Evolutionary conservation across 2,888 invertebrate genomes (phyloP).

Genomic region (Philereme vetulata): DNA sequence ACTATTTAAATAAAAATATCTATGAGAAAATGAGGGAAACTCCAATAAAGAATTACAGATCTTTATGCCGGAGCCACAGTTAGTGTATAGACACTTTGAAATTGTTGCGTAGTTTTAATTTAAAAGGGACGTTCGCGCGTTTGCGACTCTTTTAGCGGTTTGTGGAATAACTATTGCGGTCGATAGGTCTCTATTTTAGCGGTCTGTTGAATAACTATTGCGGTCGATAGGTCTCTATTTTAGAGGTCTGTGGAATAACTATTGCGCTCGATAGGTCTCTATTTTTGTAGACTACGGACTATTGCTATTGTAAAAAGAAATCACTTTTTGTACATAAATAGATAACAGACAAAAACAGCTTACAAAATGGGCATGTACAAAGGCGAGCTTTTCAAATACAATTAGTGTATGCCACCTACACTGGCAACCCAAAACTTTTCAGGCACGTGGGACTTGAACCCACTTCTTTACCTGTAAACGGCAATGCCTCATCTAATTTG

Average conservation of each 20-base stretch:
- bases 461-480: too few species aligned
- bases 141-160: conserved; percentile 39
- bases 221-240: conserved; percentile 10
- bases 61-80: not conserved
- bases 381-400: too few species aligned
- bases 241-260: conserved; percentile 32
- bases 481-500: too few species aligned
- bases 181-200: conserved; percentile 19
- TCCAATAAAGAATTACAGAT: not conserved
- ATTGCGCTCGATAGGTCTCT: conserved; percentile 4
- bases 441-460: too few species aligned
- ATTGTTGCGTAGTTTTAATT: conserved; percentile 44
- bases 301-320: too few species aligned
- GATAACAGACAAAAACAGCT: too few species aligned
- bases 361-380: too few species aligned
- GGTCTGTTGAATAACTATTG: conserved; percentile 31
- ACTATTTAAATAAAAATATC: too few species aligned
- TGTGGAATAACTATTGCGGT: conserved; percentile 26
- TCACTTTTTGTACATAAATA: too few species aligned
- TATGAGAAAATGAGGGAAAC: not conserved
- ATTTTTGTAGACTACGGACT: too few species aligned
- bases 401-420: too few species aligned
- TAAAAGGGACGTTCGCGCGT: conserved; percentile 46
- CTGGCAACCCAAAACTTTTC: too few species aligned
- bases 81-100: conserved; percentile 17